These are phyloP conservation scores for Dione juno DNA, from an alignment of 2,888 invertebrate species.

Conservation along the genomic window DNA sequence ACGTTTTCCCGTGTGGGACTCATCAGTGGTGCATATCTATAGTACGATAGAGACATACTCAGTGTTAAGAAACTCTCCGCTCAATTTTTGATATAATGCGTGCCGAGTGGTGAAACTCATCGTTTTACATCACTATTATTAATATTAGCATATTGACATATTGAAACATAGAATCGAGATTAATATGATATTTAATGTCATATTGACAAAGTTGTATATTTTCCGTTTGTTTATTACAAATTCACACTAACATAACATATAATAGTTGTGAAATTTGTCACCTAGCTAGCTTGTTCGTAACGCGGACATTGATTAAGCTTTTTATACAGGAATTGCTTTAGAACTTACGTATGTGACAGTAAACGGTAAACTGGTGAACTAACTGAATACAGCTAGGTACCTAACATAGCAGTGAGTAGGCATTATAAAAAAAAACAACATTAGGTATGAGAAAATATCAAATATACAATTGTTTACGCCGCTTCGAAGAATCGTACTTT, in stretches of 20 bases:
- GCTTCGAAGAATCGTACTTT: background rate
- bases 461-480: constrained; percentile 6
- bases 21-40: too few species aligned
- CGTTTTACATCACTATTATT: too few species aligned
- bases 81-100: too few species aligned
- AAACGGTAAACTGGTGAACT: too few species aligned
- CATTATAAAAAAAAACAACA: too few species aligned
- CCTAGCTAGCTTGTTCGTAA: background rate
- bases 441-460: background rate
- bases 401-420: background rate
- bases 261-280: constrained; percentile 17
- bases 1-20: too few species aligned
- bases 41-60: too few species aligned
- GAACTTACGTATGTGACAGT: too few species aligned
- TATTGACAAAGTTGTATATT: background rate
- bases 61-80: too few species aligned
- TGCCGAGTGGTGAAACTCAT: too few species aligned
- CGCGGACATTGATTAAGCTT: constrained; percentile 11
- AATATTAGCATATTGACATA: too few species aligned
- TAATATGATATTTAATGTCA: background rate
- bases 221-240: background rate
- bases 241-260: constrained; percentile 1
- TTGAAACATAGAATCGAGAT: background rate
- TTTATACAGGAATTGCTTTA: background rate
- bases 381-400: too few species aligned